These are phyloP conservation scores for Drosophila flavopinicola DNA, from an alignment of 2,888 invertebrate species.

Conservation along the genomic window DNA sequence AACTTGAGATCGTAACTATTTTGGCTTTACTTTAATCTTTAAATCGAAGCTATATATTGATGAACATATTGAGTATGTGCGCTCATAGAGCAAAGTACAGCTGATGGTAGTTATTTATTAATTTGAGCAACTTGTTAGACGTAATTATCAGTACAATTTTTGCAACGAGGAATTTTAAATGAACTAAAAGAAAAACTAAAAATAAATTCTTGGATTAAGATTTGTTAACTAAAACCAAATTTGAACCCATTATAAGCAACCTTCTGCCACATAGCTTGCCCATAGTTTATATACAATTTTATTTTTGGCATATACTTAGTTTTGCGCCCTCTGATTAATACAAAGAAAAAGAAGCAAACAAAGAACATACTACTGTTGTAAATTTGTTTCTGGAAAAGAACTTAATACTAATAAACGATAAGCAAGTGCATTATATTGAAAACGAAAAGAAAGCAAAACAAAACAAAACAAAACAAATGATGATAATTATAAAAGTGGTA, in stretches of 20 bases:
- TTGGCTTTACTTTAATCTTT: conserved; percentile 28
- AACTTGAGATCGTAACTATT: conserved; percentile 17
- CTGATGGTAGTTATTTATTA: conserved; percentile 16
- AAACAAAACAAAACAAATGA: conserved; percentile 20
- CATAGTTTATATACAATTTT: conserved; percentile 11
- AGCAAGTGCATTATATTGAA: conserved; percentile 77
- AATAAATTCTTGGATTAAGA: conserved; percentile 26
- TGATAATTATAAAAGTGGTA: conserved; percentile 27
- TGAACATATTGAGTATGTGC: conserved; percentile 6
- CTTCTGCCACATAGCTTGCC: conserved; percentile 6
- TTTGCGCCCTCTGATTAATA: conserved; percentile 17
- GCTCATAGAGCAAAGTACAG: conserved; percentile 41
- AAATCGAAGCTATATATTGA: conserved; percentile 11
- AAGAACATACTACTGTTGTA: conserved; percentile 48
- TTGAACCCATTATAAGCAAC: conserved; percentile 15
- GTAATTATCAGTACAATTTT: conserved; percentile 72
- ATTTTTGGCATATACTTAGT: conserved; percentile 22
- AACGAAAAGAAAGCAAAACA: conserved; percentile 16
- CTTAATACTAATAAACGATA: conserved; percentile 51
- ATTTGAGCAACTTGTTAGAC: conserved; percentile 49
- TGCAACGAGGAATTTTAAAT: conserved; percentile 77
- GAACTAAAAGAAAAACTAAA: conserved; percentile 11
- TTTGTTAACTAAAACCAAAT: conserved; percentile 20
- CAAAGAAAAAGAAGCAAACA: conserved; percentile 8
- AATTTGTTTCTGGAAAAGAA: conserved; percentile 46